phyloP scores from a whole-genome alignment of 2,113 vertebrate species.

The Nettapus auritus region DNA sequence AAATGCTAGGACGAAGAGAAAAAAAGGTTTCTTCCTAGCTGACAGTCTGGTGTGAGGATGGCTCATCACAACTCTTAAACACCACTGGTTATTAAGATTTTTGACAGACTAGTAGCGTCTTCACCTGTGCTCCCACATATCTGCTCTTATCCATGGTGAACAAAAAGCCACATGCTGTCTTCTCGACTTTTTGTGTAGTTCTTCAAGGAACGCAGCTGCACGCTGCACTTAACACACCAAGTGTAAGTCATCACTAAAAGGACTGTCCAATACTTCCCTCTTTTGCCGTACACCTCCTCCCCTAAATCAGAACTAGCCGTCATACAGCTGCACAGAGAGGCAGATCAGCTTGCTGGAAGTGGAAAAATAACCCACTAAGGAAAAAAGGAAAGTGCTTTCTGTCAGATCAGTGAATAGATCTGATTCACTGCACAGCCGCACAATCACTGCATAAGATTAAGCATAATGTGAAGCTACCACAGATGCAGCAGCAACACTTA shows the following conservation, averaged over 20 bases:
- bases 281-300: neutral
- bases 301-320: neutral
- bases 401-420: neutral
- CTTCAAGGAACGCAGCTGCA: conserved; percentile 11
- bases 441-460: neutral
- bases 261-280: neutral
- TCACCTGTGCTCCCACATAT: neutral
- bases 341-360: neutral
- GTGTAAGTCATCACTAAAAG: neutral
- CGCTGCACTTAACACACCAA: neutral
- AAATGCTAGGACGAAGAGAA: conserved; percentile 17
- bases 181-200: neutral
- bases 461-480: conserved; percentile 6
- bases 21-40: conserved; percentile 37
- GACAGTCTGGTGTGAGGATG: conserved; percentile 2
- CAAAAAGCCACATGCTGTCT: neutral
- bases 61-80: conserved; percentile 14
- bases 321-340: neutral
- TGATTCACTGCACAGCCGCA: conserved; percentile 16
- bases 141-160: neutral
- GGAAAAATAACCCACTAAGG: neutral
- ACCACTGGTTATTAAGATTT: neutral
- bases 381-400: neutral
- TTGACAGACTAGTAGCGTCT: neutral
- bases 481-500: conserved; percentile 12